Conservation (phyloP, 2,888 invertebrate species). For the Dascillus cervinus region DNA sequence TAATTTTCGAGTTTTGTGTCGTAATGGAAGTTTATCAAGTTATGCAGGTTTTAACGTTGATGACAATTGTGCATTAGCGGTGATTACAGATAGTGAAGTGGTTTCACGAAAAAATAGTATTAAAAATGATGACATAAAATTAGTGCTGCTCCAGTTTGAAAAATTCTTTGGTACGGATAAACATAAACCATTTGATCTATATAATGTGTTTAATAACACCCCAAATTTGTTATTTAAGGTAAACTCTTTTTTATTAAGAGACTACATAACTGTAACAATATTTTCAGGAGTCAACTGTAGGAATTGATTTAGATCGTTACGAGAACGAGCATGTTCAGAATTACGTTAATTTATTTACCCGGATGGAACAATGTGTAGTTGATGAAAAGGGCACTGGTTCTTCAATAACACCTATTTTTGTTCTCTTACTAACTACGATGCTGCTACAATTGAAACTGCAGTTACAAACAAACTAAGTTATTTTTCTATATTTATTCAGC, state of each 20-base stretch:
- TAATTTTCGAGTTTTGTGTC: constrained; percentile 50
- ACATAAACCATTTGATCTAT: constrained; percentile 50
- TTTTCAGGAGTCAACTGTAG: constrained; percentile 48
- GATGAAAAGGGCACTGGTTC: constrained; percentile 4
- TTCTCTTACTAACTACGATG: too few relatives aligned
- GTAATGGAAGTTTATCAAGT: constrained; percentile 50
- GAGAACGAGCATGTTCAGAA: constrained; percentile 45
- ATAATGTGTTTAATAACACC: constrained; percentile 48
- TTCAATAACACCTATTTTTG: too few relatives aligned
- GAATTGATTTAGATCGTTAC: constrained; percentile 42
- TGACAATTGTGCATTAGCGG: constrained; percentile 48
- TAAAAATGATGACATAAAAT: constrained; percentile 27
- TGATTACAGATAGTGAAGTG: constrained; percentile 57
- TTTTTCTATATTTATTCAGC: too few relatives aligned
- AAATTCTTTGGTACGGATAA: constrained; percentile 27
- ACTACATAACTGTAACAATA: too few relatives aligned
- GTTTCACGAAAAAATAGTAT: constrained; percentile 39
- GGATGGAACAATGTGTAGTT: constrained; percentile 39
- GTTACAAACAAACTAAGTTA: too few relatives aligned
- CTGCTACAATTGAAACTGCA: too few relatives aligned
- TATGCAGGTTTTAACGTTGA: constrained; percentile 47
- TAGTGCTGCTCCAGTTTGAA: constrained; percentile 30
- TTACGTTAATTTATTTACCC: constrained; percentile 50
- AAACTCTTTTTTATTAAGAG: constrained; percentile 18
- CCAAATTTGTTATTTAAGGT: constrained; percentile 54